Conservation (phyloP, 2,797 vertebrate genomes). For the Nothura maculosa region DNA sequence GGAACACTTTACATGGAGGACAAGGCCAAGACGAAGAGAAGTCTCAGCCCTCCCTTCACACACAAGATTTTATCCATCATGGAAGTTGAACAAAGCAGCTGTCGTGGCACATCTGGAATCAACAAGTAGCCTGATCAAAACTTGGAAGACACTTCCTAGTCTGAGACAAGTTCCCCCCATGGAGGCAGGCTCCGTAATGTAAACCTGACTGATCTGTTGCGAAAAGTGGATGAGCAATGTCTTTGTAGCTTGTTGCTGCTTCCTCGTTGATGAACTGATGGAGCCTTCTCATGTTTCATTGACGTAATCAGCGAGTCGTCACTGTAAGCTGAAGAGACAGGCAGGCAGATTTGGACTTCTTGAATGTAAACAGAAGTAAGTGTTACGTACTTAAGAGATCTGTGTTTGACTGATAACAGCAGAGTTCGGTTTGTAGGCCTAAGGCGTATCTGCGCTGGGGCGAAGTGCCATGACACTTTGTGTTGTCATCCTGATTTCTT, state of each 20-base stretch:
- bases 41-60: neutral
- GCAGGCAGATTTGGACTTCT: neutral
- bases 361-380: neutral
- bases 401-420: slow-evolving; percentile 27
- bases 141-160: neutral
- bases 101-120: neutral
- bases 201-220: neutral
- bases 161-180: neutral
- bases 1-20: neutral
- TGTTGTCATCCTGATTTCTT: neutral
- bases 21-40: neutral
- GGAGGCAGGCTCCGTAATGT: neutral
- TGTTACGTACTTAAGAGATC: neutral
- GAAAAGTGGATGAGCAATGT: neutral
- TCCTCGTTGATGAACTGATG: neutral
- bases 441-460: neutral
- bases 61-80: neutral
- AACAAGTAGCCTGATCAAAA: neutral
- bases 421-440: neutral
- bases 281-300: slow-evolving; percentile 2
- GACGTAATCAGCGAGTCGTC: neutral
- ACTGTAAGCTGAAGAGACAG: neutral
- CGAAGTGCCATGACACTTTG: neutral
- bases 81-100: neutral
- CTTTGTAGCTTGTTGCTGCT: neutral